Evolutionary conservation across 2,888 invertebrate genomes (phyloP).

Genomic region (Branchipolynoe longqiensis): DNA sequence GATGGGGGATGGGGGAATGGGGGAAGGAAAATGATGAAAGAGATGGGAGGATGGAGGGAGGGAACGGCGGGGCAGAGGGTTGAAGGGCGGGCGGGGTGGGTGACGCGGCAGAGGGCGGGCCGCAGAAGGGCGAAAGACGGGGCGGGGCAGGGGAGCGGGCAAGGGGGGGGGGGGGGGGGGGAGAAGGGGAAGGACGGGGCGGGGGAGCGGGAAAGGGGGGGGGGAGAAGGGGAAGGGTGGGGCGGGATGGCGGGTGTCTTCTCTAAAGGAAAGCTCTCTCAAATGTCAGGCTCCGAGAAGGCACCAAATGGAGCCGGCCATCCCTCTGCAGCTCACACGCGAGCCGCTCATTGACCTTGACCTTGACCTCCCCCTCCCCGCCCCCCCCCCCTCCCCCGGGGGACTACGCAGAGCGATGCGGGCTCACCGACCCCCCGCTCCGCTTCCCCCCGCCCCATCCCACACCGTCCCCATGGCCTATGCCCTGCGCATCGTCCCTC

Average conservation of each 20-base stretch:
- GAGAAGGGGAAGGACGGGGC: background rate
- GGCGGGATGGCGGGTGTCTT: background rate
- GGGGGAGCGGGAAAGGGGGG: background rate
- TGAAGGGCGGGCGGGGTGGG: background rate
- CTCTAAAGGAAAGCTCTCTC: slow-evolving; percentile 18
- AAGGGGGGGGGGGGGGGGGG: background rate
- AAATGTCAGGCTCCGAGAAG: slow-evolving; percentile 4
- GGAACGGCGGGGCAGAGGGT: background rate
- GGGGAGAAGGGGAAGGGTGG: background rate
- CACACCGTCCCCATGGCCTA: too few relatives aligned
- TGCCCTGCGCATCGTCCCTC: too few relatives aligned
- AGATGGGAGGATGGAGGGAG: background rate
- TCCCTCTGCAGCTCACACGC: slow-evolving; percentile 29
- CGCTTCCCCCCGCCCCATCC: too few relatives aligned
- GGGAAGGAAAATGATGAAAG: background rate
- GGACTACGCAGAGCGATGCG: too few relatives aligned
- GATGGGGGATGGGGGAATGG: background rate
- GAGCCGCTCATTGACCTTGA: slow-evolving; percentile 13
- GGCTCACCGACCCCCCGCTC: too few relatives aligned
- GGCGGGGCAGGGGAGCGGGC: background rate
- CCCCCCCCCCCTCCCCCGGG: background rate
- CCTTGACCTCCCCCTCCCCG: too few relatives aligned
- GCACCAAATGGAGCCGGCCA: background rate
- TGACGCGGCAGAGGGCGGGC: background rate
- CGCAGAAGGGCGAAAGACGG: background rate